A percentile compares a stretch with the other conserved stretches of the same genome.
These are phyloP conservation scores for Amphibalanus amphitrite DNA, from an alignment of 1,140 invertebrate genomes.

Conservation along the genomic window DNA sequence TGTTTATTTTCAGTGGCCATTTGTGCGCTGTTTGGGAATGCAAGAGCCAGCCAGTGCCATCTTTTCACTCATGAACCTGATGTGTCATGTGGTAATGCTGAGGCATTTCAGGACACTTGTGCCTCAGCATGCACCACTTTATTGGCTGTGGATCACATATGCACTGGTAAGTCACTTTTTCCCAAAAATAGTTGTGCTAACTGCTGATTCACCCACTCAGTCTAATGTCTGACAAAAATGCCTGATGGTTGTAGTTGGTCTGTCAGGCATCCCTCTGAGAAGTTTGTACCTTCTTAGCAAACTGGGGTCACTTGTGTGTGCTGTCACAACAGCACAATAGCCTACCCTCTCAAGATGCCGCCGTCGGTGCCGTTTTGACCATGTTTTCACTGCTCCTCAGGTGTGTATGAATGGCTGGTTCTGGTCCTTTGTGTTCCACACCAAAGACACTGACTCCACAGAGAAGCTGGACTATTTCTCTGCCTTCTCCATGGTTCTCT, in stretches of 20 bases:
- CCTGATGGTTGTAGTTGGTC: too few relatives aligned
- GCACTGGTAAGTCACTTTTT: constrained; percentile 57
- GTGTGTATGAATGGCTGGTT: constrained; percentile 68
- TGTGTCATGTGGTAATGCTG: constrained; percentile 51
- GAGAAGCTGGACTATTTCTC: constrained; percentile 86
- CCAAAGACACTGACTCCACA: constrained; percentile 64
- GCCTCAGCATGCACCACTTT: constrained; percentile 45
- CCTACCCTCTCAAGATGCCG: too few relatives aligned
- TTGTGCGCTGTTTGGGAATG: constrained; percentile 60
- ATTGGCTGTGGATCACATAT: constrained; percentile 57
- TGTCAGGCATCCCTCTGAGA: too few relatives aligned
- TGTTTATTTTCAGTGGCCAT: constrained; percentile 75
- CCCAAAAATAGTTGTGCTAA: too few relatives aligned
- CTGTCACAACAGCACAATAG: too few relatives aligned
- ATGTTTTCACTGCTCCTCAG: constrained; percentile 3
- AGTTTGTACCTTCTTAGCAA: too few relatives aligned
- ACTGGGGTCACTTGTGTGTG: too few relatives aligned
- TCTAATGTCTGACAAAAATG: too few relatives aligned
- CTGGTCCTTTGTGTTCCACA: constrained; percentile 85
- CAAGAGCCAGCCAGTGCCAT: constrained; percentile 88
- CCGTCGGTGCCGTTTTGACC: too few relatives aligned
- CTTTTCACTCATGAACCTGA: constrained; percentile 76
- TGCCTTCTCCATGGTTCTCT: constrained; percentile 36
- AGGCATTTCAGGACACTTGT: constrained; percentile 44
- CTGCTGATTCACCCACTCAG: too few relatives aligned